Evolutionary conservation across 2,113 vertebrate species (phyloP), one percentile per base, ranked within the genome.

Genomic region (Dinomys branickii): DNA sequence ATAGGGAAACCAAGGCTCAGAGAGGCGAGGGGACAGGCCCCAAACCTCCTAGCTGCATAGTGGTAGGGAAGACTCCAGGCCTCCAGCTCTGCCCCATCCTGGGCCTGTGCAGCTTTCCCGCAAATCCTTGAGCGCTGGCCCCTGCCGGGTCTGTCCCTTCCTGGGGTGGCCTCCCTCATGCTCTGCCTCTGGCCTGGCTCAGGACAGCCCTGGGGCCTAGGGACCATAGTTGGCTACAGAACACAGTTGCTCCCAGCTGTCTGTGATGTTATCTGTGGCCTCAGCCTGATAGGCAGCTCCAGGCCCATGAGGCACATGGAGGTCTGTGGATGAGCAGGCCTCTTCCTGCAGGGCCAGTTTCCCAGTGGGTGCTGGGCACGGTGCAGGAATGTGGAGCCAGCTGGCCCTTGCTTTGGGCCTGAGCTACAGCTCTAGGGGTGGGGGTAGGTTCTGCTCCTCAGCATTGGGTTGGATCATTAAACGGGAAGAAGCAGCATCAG

Each of bases 241-340:
- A 17, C 5, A 0, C 0, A 0, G 52, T 47, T 24, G 12, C 41
- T 38, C n/a, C 54, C 11, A 47, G 71, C 47, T 58, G 7, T 44
- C 54, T 22, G 71, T 75, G 24, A 7, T 1, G 35, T 44, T 19
- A 2, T 30, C 80, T 24, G 88, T 14, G 22, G 8, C 77, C 28
- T 4, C 6, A 33, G 65, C 24, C 63, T 1, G 26, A 22, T 19
- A 10, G 38, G 30, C 12, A 33, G 65, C 30, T 16, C 41, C 0
- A 4, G 41, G 50, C 7, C 63, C 0, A 0, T 52, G 35, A n/a
- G 11, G 26, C 11, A 26, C 1, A 0, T 41, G 67, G 38, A 28
- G 12, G 20, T 44, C 69, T 26, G 44, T 41, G 33, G 22, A 59
- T 1, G 35, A 63, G 59, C 65, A 26, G 63, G 13, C 35, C 58